phyloP scores from a whole-genome alignment of 2,113 vertebrate species.

The Pseudorasbora parva region DNA sequence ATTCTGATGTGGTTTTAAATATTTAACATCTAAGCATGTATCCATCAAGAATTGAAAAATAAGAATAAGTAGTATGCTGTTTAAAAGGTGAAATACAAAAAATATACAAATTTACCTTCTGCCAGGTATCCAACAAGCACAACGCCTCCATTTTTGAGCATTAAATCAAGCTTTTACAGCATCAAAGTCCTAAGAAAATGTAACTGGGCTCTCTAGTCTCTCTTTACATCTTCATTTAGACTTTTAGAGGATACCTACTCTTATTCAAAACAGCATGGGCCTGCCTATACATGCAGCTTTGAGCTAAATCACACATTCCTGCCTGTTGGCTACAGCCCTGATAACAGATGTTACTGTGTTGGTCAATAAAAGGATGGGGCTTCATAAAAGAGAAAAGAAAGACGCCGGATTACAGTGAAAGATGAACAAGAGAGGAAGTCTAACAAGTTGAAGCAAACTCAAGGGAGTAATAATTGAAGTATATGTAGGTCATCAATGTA shows the following conservation, averaged over 20 bases:
- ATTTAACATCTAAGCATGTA: neutral
- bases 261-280: slow-evolving; percentile 62
- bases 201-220: slow-evolving; percentile 22
- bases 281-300: slow-evolving; percentile 74
- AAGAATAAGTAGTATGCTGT: neutral
- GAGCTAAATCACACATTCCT: slow-evolving; percentile 72
- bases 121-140: slow-evolving; percentile 64
- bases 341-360: slow-evolving; percentile 59
- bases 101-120: slow-evolving; percentile 63
- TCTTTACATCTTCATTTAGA: slow-evolving; percentile 33
- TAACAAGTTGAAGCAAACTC: slow-evolving; percentile 8
- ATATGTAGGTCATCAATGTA: slow-evolving; percentile 33
- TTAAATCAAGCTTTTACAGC: neutral
- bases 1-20: neutral
- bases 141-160: slow-evolving; percentile 62
- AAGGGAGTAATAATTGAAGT: slow-evolving; percentile 32
- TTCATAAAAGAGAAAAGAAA: slow-evolving; percentile 16
- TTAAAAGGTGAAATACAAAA: neutral
- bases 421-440: slow-evolving; percentile 27
- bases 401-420: neutral
- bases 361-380: slow-evolving; percentile 39
- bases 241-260: slow-evolving; percentile 48
- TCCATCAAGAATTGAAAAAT: neutral
- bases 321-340: slow-evolving; percentile 62
- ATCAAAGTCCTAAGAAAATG: neutral